These are phyloP conservation scores for Lumbricus terrestris DNA, from an alignment of 2,888 invertebrate genomes.

Conservation along the genomic window DNA sequence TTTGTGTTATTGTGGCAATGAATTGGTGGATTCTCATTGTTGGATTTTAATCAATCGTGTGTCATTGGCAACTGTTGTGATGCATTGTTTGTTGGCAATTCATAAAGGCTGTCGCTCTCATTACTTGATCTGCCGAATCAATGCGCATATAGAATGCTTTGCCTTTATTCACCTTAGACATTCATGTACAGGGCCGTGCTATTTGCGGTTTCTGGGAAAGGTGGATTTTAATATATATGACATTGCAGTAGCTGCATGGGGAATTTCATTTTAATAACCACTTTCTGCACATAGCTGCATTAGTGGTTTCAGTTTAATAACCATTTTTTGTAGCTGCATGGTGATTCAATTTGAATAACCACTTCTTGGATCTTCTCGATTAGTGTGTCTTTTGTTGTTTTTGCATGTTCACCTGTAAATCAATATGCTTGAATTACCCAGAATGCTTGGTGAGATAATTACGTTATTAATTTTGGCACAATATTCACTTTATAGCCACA, in stretches of 20 bases:
- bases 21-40: neutral
- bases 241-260: neutral
- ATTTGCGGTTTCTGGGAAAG: neutral
- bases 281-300: no score
- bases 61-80: neutral
- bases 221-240: neutral
- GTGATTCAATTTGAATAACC: no score
- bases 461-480: no score
- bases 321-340: no score
- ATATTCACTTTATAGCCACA: neutral
- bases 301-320: no score
- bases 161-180: neutral
- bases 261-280: no score
- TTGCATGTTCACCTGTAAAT: neutral
- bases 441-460: neutral
- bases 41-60: neutral
- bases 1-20: neutral
- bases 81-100: neutral
- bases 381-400: neutral
- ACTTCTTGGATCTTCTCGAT: neutral
- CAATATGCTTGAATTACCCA: neutral
- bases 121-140: neutral
- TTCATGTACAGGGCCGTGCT: neutral
- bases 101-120: neutral
- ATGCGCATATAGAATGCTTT: neutral